Evolutionary conservation across 2,113 vertebrate genomes (phyloP), one percentile per base, ranked within the genome.

Genomic region (Chrysochloris asiatica): DNA sequence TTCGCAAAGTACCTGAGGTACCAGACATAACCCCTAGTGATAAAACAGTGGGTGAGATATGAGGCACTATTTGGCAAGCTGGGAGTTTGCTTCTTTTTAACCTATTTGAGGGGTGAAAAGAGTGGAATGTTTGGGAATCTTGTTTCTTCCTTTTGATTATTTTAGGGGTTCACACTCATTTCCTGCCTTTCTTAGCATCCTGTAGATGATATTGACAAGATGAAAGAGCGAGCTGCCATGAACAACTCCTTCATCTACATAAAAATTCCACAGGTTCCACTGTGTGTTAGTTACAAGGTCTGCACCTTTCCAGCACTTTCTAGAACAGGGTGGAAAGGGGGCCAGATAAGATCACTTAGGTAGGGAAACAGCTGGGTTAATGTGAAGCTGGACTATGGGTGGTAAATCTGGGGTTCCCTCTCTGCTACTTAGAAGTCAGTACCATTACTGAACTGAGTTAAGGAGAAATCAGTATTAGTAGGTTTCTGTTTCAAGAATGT

Each of bases 241-340:
- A 99, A 99, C 98, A 99, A 99, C 96, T 99, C 99, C 87, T 99
- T 99, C 97, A 99, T 99, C 97, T 99, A 99, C 96, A 98, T 99
- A 96, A 99, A 99, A 98, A 99, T 99, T 96, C 99, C 99, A 0
- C 99, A 99, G 97, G 99, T 99, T 96, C 99, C 99, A 0, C 98
- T 99, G 38, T 99, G 99, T 33, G 99, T 99, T 97, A 99, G 99
- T 98, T 99, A 99, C 93, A 99, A 99, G 99, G 99, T 99, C 73
- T 4, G 98, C 47, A 54, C 4, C 48, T 89, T 21, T 38, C 13
- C 28, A 36, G 56, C n/a, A 43, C 50, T 72, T 86, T 85, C 14
- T 86, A 85, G 36, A 88, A 77, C 28, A 21, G 45, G 54, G 21
- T 30, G 17, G 69, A 72, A 93, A n/a, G n/a, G 54, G 45, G 52